phyloP scores from a whole-genome alignment of 1,140 invertebrate genomes.

The Drosophila suzukii region DNA sequence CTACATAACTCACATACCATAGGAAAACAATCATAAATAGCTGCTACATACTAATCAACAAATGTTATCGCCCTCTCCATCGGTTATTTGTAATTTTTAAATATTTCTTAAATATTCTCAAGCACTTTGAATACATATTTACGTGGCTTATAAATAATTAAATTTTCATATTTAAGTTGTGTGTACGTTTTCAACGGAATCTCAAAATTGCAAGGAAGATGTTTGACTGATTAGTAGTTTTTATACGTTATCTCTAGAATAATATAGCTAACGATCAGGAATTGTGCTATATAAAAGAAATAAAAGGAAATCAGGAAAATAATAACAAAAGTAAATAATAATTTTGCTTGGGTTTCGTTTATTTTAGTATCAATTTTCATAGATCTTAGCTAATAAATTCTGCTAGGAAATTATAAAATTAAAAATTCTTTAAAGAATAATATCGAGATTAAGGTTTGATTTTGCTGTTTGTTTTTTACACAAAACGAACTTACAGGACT shows the following conservation, averaged over 20 bases:
- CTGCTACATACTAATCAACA: constrained; percentile 76
- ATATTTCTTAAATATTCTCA: constrained; percentile 77
- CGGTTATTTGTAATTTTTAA: constrained; percentile 50
- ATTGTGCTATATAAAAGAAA: constrained; percentile 7
- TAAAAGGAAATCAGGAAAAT: constrained; percentile 15
- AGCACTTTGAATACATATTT: constrained; percentile 72
- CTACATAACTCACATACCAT: constrained; percentile 26
- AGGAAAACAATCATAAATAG: constrained; percentile 63
- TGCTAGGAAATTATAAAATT: constrained; percentile 66
- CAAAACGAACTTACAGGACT: constrained; percentile 54
- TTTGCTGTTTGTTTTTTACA: constrained; percentile 38
- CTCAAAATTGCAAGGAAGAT: constrained; percentile 81
- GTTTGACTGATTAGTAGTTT: constrained; percentile 55
- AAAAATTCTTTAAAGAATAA: constrained; percentile 46
- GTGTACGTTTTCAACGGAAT: constrained; percentile 79
- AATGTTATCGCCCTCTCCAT: constrained; percentile 36
- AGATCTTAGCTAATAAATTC: constrained; percentile 75
- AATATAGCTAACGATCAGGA: constrained; percentile 9
- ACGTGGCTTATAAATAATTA: constrained; percentile 64
- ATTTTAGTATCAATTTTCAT: constrained; percentile 51
- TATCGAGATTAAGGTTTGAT: constrained; percentile 67
- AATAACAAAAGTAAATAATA: constrained; percentile 46
- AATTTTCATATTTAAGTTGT: constrained; percentile 60
- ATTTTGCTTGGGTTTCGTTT: constrained; percentile 45
- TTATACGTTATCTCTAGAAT: constrained; percentile 13